Evolutionary conservation across 2,797 vertebrate genomes (phyloP).

Genomic region (Brachyalestes nurse): DNA sequence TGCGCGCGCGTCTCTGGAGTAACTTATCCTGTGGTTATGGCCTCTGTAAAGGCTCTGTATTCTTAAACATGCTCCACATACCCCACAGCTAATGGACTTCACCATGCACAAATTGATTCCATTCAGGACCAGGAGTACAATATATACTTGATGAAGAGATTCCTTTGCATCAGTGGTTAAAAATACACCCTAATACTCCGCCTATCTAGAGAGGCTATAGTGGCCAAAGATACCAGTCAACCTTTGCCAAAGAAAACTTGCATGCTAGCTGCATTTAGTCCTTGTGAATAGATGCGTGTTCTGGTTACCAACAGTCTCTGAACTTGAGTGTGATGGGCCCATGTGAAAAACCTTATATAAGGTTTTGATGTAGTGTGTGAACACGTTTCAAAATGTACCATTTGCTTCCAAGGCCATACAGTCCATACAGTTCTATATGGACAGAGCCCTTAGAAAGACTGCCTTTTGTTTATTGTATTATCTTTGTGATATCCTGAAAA

Average conservation of each 20-base stretch:
- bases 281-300: constrained; percentile 60
- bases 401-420: too few relatives aligned
- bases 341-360: too few relatives aligned
- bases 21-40: constrained; percentile 11
- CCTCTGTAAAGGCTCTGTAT: constrained; percentile 46
- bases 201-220: constrained; percentile 27
- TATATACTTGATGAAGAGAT: constrained; percentile 51
- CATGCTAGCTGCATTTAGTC: constrained; percentile 67
- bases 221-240: constrained; percentile 67
- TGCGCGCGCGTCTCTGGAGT: constrained; percentile 48
- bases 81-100: constrained; percentile 49
- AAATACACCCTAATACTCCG: background rate
- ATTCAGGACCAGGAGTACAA: constrained; percentile 52
- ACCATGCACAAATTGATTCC: constrained; percentile 58
- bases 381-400: too few relatives aligned
- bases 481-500: too few relatives aligned
- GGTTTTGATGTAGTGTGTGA: too few relatives aligned
- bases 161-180: constrained; percentile 2
- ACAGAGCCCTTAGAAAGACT: too few relatives aligned
- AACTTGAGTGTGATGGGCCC: background rate
- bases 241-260: constrained; percentile 64
- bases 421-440: too few relatives aligned
- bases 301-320: background rate
- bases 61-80: constrained; percentile 39
- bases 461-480: too few relatives aligned